These are phyloP conservation scores for Micrastur ruficollis DNA, from an alignment of 2,797 vertebrate species.

Conservation along the genomic window DNA sequence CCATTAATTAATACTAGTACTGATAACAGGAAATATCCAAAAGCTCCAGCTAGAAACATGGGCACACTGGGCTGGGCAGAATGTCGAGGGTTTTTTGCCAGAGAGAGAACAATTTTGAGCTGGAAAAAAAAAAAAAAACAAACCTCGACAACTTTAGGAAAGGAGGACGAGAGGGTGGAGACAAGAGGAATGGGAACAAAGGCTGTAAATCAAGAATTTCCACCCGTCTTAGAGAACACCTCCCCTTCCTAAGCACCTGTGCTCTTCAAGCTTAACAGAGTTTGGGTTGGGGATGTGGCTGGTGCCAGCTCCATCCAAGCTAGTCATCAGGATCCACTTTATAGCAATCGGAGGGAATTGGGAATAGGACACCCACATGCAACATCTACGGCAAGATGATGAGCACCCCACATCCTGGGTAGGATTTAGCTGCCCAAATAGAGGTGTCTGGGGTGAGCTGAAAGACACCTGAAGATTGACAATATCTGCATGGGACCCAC, in stretches of 20 bases:
- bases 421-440: background rate
- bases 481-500: fast-evolving
- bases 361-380: background rate
- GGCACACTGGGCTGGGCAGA: background rate
- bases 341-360: fast-evolving
- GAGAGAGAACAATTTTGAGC: background rate
- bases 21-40: background rate
- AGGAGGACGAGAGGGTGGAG: background rate
- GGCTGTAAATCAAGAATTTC: background rate
- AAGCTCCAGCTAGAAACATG: background rate
- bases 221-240: background rate
- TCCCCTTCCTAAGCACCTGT: background rate
- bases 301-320: background rate
- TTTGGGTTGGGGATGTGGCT: background rate
- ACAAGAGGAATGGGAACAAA: background rate
- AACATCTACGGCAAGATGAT: background rate
- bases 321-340: background rate
- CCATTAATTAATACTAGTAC: background rate
- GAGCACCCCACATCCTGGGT: background rate
- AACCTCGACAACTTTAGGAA: background rate
- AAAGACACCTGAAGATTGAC: background rate
- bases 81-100: fast-evolving
- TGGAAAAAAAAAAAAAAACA: background rate
- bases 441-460: background rate
- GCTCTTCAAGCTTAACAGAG: background rate